Conservation (phyloP, 2,888 invertebrate species). For the Hydroisotoma schaefferi region DNA sequence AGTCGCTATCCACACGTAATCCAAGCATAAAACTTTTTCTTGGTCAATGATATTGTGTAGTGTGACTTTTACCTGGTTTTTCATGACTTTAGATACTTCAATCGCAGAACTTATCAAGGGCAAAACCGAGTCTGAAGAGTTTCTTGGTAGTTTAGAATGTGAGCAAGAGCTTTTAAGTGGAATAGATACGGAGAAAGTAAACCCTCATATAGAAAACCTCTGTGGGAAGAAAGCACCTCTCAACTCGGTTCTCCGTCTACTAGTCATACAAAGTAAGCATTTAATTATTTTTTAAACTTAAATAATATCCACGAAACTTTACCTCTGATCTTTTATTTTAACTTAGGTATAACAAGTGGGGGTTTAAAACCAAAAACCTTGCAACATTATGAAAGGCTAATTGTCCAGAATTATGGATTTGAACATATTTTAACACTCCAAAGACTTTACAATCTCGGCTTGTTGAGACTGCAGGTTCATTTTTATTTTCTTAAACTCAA, state of each 20-base stretch:
- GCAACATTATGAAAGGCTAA: slow-evolving; percentile 69
- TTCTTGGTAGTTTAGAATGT: slow-evolving; percentile 72
- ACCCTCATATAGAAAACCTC: slow-evolving; percentile 85
- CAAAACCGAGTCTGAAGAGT: slow-evolving; percentile 68
- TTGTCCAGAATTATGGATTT: slow-evolving; percentile 81
- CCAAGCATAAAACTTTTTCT: slow-evolving; percentile 35
- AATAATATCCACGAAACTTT: neutral
- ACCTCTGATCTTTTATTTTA: neutral
- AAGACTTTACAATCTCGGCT: slow-evolving; percentile 81
- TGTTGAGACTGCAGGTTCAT: slow-evolving; percentile 69
- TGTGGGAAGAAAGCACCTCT: slow-evolving; percentile 81
- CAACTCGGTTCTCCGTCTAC: slow-evolving; percentile 75
- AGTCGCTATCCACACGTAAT: slow-evolving; percentile 69
- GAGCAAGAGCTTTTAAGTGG: slow-evolving; percentile 92
- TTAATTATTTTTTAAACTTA: neutral
- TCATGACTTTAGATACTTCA: slow-evolving; percentile 66
- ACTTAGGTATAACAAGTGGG: slow-evolving; percentile 55
- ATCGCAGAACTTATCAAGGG: slow-evolving; percentile 93
- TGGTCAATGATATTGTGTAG: neutral
- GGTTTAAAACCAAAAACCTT: slow-evolving; percentile 87
- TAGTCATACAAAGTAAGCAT: slow-evolving; percentile 70
- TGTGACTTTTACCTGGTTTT: neutral
- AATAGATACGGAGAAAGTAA: slow-evolving; percentile 83
- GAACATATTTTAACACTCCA: slow-evolving; percentile 74
- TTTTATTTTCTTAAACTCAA: slow-evolving; percentile 1